These are phyloP conservation scores for Plecturocebus donacophilus DNA, from an alignment of 2,113 vertebrate genomes.

Conservation along the genomic window DNA sequence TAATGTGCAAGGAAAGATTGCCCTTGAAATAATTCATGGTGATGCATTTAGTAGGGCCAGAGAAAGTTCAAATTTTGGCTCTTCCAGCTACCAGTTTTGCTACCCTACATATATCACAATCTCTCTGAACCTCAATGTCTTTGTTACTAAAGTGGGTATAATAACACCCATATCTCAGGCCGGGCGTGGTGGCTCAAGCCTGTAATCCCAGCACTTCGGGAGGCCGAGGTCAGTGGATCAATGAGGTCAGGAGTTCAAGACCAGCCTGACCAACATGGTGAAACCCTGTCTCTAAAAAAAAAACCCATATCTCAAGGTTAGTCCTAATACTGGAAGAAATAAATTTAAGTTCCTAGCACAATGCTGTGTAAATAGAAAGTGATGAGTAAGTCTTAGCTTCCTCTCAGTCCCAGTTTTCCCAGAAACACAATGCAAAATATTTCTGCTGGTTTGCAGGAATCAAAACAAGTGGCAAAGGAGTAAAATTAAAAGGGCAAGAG, in stretches of 20 bases:
- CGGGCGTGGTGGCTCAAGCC: too few species aligned
- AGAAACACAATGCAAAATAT: slow-evolving; percentile 10
- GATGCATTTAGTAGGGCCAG: neutral
- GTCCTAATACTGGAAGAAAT: neutral
- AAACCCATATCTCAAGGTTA: neutral
- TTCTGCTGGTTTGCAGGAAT: neutral
- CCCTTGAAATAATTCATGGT: too few species aligned
- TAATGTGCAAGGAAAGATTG: too few species aligned
- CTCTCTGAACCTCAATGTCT: neutral
- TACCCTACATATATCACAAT: neutral
- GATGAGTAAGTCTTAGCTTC: neutral
- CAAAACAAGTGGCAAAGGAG: slow-evolving; percentile 17
- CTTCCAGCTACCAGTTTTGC: slow-evolving; percentile 1
- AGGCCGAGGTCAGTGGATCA: too few species aligned
- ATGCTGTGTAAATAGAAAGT: neutral
- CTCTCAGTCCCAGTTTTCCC: neutral
- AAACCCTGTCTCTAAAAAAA: too few species aligned
- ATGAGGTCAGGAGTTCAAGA: too few species aligned
- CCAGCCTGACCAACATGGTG: too few species aligned
- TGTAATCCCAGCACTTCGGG: too few species aligned
- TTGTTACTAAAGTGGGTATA: slow-evolving; percentile 1
- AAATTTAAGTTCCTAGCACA: neutral
- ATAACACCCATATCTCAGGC: neutral
- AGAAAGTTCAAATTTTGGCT: slow-evolving; percentile 18
- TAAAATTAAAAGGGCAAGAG: neutral